Percentiles rank a stretch among this genome's conserved stretches.
These are phyloP conservation scores for Agapostemon virescens DNA, from an alignment of 2,888 invertebrate species.

Conservation along the genomic window DNA sequence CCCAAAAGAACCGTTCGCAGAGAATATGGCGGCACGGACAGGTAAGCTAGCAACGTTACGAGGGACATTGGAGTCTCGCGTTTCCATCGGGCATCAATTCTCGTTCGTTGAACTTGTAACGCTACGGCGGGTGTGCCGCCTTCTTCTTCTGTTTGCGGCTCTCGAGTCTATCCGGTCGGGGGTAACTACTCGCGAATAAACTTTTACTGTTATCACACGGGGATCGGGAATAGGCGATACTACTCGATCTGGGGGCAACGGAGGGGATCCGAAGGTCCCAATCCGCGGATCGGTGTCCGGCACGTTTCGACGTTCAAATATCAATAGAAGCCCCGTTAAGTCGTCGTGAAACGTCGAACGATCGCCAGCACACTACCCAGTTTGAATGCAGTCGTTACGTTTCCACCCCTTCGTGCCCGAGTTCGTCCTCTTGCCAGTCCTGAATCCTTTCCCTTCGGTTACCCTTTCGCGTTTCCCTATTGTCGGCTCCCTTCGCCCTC, in stretches of 20 bases:
- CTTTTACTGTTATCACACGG: conserved; percentile 53
- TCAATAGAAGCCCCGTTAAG: conserved; percentile 68
- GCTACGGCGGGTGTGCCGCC: no score
- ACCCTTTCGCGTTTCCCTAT: conserved; percentile 23
- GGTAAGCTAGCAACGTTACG: conserved; percentile 3
- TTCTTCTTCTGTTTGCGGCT: conserved; percentile 30
- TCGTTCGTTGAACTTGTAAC: conserved; percentile 12
- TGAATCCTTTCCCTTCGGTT: neutral
- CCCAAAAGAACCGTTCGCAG: conserved; percentile 21
- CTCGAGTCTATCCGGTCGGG: neutral
- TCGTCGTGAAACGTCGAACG: conserved; percentile 63
- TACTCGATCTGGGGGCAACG: neutral
- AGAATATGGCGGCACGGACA: neutral
- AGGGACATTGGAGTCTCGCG: neutral
- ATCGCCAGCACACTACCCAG: conserved; percentile 65
- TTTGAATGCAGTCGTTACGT: conserved; percentile 74
- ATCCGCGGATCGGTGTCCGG: conserved; percentile 33
- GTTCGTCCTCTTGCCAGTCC: conserved; percentile 39
- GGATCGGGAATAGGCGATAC: conserved; percentile 5
- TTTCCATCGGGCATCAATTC: conserved; percentile 33
- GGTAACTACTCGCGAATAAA: conserved; percentile 45
- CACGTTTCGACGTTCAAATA: conserved; percentile 66
- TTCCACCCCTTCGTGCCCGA: conserved; percentile 40
- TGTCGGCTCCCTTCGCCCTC: neutral
- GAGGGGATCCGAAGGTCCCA: neutral